These are phyloP conservation scores for Neolamprologus sp. DNA, from an alignment of 2,113 vertebrate genomes.

Conservation along the genomic window DNA sequence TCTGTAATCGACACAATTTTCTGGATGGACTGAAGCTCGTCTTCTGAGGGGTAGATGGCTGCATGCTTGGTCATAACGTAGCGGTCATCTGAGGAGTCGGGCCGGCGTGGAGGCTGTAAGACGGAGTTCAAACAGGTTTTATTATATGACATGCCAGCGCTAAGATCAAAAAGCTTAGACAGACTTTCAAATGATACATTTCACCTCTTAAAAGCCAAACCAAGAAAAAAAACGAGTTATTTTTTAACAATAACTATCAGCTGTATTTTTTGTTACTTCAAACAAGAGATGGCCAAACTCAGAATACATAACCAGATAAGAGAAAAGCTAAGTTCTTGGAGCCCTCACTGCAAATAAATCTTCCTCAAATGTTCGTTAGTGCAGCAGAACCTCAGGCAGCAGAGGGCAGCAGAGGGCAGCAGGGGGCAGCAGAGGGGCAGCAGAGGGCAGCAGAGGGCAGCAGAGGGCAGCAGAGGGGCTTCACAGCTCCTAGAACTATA, in stretches of 20 bases:
- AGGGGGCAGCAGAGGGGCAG: neutral
- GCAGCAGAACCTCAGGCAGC: neutral
- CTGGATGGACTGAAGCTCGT: constrained; percentile 95
- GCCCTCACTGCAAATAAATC: neutral
- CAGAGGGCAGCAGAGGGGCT: neutral
- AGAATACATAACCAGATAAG: neutral
- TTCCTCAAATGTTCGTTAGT: neutral
- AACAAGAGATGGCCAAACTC: neutral
- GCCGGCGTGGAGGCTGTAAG: constrained; percentile 86
- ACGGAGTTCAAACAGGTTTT: neutral
- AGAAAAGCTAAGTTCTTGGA: neutral
- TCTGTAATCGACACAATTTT: constrained; percentile 98
- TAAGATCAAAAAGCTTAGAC: neutral
- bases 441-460: neutral
- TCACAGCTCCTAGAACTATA: rapidly evolving
- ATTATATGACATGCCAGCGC: neutral
- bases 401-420: neutral
- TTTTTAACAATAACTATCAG: neutral
- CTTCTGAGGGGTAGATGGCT: constrained; percentile 94
- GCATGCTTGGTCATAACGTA: constrained; percentile 98
- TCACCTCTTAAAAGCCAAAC: neutral
- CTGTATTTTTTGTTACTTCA: neutral
- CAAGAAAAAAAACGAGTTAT: rapidly evolving
- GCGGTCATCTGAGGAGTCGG: constrained; percentile 94
- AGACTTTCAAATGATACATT: neutral